Conservation (phyloP, 2,888 invertebrate genomes). For the Lagria hirta region DNA sequence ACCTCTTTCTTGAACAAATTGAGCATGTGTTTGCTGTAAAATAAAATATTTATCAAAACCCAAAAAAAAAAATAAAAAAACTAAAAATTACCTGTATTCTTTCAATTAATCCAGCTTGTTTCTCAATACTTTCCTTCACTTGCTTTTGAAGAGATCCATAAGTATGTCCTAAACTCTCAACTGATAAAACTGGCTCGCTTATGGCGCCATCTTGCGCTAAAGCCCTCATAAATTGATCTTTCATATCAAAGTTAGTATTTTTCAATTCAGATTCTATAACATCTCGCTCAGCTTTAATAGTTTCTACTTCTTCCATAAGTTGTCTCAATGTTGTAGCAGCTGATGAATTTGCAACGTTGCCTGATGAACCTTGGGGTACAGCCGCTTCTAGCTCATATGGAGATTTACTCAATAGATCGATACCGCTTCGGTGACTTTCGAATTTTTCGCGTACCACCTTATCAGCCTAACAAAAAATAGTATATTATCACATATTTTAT, state of each 20-base stretch:
- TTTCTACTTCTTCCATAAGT: conserved; percentile 83
- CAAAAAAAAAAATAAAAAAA: not conserved
- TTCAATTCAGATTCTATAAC: conserved; percentile 85
- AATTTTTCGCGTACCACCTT: conserved; percentile 86
- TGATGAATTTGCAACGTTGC: conserved; percentile 58
- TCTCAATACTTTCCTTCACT: conserved; percentile 72
- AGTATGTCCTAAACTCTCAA: conserved; percentile 70
- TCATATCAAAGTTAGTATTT: conserved; percentile 78
- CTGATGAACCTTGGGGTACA: conserved; percentile 68
- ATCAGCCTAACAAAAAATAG: conserved; percentile 59
- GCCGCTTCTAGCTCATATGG: conserved; percentile 68
- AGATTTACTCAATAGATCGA: conserved; percentile 78
- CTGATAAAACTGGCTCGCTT: conserved; percentile 73
- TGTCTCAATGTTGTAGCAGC: conserved; percentile 68
- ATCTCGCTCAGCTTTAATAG: conserved; percentile 86
- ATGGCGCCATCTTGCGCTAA: conserved; percentile 76
- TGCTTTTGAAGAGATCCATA: conserved; percentile 78
- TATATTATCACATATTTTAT: conserved; percentile 1
- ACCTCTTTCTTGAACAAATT: conserved; percentile 66
- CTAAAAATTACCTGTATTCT: conserved; percentile 63
- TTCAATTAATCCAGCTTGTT: conserved; percentile 69
- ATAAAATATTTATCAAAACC: not conserved
- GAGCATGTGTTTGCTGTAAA: conserved; percentile 58
- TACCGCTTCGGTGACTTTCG: conserved; percentile 72
- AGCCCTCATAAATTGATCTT: conserved; percentile 74